Conservation (phyloP, 2,113 vertebrate genomes). For the Steatornis caripensis region DNA sequence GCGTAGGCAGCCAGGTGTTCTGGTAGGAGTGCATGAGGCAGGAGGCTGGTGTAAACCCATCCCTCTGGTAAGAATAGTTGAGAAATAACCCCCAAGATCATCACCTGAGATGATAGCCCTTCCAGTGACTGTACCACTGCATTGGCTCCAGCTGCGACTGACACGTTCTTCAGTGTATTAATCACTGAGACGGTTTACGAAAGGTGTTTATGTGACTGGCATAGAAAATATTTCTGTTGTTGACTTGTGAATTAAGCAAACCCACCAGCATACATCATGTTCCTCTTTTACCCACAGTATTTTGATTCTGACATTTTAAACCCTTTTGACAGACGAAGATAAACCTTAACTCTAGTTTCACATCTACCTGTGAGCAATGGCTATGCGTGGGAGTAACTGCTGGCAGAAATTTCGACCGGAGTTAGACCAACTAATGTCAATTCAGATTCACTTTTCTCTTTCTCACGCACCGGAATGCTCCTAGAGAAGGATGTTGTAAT, state of each 20-base stretch:
- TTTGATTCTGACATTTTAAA: not conserved
- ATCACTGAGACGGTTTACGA: not conserved
- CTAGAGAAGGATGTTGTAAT: conserved; percentile 3
- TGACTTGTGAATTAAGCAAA: not conserved
- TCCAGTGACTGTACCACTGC: not conserved
- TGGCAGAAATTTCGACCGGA: conserved; percentile 24
- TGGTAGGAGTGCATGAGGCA: not conserved
- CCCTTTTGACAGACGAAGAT: conserved; percentile 6
- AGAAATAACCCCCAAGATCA: not conserved
- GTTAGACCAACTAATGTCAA: not conserved
- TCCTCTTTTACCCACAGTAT: not conserved
- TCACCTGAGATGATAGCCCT: not conserved
- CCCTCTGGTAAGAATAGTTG: not conserved
- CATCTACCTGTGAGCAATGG: not conserved
- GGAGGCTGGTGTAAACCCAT: not conserved
- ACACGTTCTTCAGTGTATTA: not conserved
- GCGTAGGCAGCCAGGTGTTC: accelerated
- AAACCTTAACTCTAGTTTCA: not conserved
- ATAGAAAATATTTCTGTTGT: not conserved
- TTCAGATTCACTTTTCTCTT: conserved; percentile 25
- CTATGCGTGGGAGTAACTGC: not conserved
- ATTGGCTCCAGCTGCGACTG: not conserved
- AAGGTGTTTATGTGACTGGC: not conserved
- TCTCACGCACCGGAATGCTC: conserved; percentile 30
- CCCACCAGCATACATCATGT: not conserved